phyloP scores from a whole-genome alignment of 2,113 vertebrate genomes.

The Cryptomyrus ogoouensis region DNA sequence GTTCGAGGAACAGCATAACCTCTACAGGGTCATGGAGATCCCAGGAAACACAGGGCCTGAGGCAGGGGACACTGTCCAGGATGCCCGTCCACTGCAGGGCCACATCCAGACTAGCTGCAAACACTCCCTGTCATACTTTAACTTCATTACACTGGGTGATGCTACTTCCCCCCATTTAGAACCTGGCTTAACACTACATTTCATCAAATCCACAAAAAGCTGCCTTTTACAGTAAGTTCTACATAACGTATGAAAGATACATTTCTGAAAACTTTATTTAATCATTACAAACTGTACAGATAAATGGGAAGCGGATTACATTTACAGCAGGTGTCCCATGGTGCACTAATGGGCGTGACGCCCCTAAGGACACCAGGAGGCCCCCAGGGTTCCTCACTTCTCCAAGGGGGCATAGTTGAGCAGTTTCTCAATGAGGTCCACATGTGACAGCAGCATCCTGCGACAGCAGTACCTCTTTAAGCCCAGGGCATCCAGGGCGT shows the following conservation, averaged over 20 bases:
- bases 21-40: neutral
- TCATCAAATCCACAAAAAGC: neutral
- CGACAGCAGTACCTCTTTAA: conserved; percentile 96
- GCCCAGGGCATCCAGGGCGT: conserved; percentile 89
- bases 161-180: neutral
- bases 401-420: conserved; percentile 94
- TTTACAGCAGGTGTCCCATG: neutral
- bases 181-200: neutral
- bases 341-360: neutral
- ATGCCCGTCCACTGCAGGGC: neutral
- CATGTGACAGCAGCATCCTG: conserved; percentile 91
- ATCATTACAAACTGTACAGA: neutral
- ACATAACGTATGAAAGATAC: neutral
- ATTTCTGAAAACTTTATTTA: neutral
- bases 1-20: neutral
- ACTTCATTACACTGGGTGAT: neutral
- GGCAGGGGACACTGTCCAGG: neutral
- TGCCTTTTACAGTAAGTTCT: neutral
- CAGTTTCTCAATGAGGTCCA: conserved; percentile 96
- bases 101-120: neutral
- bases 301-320: neutral
- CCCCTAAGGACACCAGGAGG: neutral
- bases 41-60: neutral
- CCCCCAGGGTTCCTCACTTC: conserved; percentile 62
- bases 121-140: neutral